These are phyloP conservation scores for Phyllostomus hastatus DNA, from an alignment of 2,113 vertebrate genomes.

Conservation along the genomic window DNA sequence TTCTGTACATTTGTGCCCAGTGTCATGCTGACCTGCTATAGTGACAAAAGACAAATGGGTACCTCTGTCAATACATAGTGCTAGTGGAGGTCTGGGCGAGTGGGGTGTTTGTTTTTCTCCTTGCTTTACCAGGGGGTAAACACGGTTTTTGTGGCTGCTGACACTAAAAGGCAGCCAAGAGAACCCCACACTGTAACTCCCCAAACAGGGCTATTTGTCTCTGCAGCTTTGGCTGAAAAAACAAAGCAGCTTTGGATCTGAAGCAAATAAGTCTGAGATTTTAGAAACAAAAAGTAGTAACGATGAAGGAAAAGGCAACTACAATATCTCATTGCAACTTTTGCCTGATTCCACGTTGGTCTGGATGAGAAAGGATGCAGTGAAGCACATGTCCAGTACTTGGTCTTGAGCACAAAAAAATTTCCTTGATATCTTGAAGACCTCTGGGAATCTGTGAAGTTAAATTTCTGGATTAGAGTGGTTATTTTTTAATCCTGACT, in stretches of 20 bases:
- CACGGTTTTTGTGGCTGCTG: background rate
- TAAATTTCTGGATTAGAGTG: constrained; percentile 21
- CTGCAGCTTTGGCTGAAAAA: constrained; percentile 37
- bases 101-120: background rate
- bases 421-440: background rate
- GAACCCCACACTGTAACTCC: constrained; percentile 17
- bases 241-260: constrained; percentile 21
- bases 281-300: constrained; percentile 28
- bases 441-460: background rate
- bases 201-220: constrained; percentile 50
- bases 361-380: constrained; percentile 30
- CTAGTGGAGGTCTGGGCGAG: background rate
- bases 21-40: background rate
- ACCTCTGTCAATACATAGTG: background rate
- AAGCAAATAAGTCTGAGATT: constrained; percentile 25
- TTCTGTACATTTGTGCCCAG: background rate
- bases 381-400: background rate
- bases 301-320: constrained; percentile 11
- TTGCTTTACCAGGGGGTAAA: constrained; percentile 18
- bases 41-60: background rate
- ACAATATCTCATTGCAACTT: background rate
- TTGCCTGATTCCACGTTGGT: background rate
- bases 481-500: constrained; percentile 20
- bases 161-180: constrained; percentile 33
- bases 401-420: background rate